Conservation (phyloP, 2,113 vertebrate species). For the Psophia crepitans region DNA sequence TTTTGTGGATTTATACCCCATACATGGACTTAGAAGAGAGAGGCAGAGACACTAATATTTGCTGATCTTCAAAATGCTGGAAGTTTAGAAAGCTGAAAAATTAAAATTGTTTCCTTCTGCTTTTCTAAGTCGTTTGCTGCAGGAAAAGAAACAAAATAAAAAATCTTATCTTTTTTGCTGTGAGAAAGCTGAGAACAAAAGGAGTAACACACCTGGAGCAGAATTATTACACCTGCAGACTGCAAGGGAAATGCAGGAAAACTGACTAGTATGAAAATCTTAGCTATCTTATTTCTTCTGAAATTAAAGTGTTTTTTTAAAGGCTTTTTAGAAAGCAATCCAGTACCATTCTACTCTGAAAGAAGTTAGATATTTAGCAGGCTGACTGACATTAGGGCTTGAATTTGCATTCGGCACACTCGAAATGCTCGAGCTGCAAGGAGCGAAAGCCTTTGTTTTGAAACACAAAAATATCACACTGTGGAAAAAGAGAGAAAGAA, state of each 20-base stretch:
- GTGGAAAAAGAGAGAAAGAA: background rate
- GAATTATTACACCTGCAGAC: background rate
- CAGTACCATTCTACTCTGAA: background rate
- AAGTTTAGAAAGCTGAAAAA: background rate
- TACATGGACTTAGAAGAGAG: background rate
- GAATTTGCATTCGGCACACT: constrained; percentile 8
- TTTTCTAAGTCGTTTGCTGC: background rate
- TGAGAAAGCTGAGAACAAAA: background rate
- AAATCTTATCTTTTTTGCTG: background rate
- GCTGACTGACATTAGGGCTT: background rate
- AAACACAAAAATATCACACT: constrained; percentile 21
- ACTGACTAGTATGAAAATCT: background rate
- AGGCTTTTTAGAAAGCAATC: background rate
- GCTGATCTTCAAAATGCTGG: background rate
- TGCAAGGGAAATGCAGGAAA: background rate
- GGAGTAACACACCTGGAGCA: background rate
- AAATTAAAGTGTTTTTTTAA: background rate
- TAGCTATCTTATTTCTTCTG: background rate
- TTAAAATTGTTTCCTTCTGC: background rate
- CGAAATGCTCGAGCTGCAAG: background rate
- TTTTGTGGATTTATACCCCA: background rate
- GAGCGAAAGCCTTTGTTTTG: background rate
- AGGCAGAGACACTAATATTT: background rate
- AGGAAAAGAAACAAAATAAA: background rate
- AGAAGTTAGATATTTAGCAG: background rate